These are phyloP conservation scores for Meleagris gallopavo DNA, from an alignment of 2,113 vertebrate genomes.

Conservation along the genomic window DNA sequence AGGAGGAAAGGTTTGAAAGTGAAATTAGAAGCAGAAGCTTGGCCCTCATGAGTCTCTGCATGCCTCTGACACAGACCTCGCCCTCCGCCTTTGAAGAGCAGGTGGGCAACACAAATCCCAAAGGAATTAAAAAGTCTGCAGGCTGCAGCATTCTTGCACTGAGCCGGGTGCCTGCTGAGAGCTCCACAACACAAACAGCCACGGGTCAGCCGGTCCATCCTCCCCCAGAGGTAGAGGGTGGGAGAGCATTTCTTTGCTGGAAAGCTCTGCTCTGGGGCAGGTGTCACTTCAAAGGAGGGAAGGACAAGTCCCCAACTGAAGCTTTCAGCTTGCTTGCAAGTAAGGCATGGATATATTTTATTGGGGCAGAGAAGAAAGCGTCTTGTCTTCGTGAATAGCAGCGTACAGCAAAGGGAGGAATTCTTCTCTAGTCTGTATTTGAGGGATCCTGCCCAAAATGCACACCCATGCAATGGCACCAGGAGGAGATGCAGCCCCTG, in stretches of 20 bases:
- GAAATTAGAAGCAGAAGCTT: not conserved
- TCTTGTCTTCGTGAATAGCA: not conserved
- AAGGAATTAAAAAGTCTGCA: constrained; percentile 37
- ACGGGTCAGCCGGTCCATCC: not conserved
- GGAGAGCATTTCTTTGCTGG: not conserved
- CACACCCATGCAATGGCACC: not conserved
- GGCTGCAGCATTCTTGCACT: not conserved
- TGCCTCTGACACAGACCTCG: not conserved
- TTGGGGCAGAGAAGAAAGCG: constrained; percentile 34
- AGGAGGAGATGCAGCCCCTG: not conserved
- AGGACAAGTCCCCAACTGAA: not conserved
- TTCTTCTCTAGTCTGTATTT: accelerated
- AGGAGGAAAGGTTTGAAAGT: not conserved
- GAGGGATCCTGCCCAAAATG: not conserved
- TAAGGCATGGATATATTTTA: not conserved
- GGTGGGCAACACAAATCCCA: not conserved
- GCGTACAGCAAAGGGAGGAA: accelerated
- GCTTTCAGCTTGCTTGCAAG: not conserved
- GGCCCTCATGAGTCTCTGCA: accelerated
- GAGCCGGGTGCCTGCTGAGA: not conserved
- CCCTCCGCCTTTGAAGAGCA: not conserved
- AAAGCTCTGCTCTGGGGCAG: not conserved
- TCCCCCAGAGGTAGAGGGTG: not conserved
- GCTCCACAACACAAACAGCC: not conserved
- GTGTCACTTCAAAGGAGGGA: not conserved